These are phyloP conservation scores for Xiphophorus couchianus DNA, from an alignment of 2,113 vertebrate genomes.

Conservation along the genomic window DNA sequence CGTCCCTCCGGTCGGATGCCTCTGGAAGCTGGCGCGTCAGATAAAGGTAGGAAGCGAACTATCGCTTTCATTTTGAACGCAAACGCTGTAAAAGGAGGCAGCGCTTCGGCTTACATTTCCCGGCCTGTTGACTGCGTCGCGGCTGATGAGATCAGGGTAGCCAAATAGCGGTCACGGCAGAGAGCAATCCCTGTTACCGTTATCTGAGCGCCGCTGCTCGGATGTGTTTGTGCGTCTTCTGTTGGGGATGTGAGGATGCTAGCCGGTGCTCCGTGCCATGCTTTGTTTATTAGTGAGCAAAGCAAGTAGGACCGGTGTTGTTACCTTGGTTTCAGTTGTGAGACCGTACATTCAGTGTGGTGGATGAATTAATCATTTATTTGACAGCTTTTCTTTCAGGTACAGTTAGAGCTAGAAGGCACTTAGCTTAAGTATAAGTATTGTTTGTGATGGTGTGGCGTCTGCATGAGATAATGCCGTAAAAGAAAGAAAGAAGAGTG, in stretches of 20 bases:
- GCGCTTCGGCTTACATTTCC: constrained; percentile 48
- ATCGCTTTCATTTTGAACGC: constrained; percentile 15
- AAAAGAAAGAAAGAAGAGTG: neutral
- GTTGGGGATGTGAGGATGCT: neutral
- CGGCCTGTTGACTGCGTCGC: constrained; percentile 80
- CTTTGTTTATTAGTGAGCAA: constrained; percentile 19
- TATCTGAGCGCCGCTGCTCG: constrained; percentile 10
- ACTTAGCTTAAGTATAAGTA: constrained; percentile 60
- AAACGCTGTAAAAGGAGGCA: constrained; percentile 1
- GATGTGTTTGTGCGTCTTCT: neutral
- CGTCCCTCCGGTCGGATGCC: constrained; percentile 56
- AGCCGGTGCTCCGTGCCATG: neutral
- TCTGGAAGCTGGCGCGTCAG: constrained; percentile 43
- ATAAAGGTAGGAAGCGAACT: constrained; percentile 59
- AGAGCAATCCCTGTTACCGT: constrained; percentile 29
- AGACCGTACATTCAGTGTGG: neutral
- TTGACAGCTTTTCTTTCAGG: constrained; percentile 13
- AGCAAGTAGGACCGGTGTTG: constrained; percentile 7
- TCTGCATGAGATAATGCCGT: neutral
- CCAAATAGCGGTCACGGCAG: constrained; percentile 62
- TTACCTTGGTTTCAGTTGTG: neutral
- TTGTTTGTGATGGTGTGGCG: constrained; percentile 2
- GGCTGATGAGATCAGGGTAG: constrained; percentile 50
- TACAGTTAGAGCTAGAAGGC: neutral
- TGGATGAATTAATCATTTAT: neutral